Base-by-base conservation (phyloP, 1,140 invertebrate genomes). In the Idris sp. region DNA sequence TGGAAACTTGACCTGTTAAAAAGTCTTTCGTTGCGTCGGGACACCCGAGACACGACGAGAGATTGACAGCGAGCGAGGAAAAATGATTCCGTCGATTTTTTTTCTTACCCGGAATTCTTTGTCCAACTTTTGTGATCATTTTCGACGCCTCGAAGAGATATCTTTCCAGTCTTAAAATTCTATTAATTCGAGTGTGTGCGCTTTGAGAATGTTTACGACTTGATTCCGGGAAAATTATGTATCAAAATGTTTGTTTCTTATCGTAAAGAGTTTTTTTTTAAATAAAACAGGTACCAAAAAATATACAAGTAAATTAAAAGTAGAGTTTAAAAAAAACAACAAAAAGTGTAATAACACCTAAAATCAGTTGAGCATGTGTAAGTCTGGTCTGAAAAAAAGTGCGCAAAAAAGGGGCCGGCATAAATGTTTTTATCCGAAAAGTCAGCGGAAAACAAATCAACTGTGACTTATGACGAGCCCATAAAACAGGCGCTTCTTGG, bases 1-100 rank as follows among this genome's bases (percentile, higher is more conserved):
- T 44, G 51, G 77, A 79, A 79, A 79, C 74, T 79, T 65, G 77
- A 79, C 74, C 77, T 76, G 73, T 74, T 79, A 71, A 69, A 75
- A 79, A 79, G 69, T 76, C 64, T 44, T 76, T 71, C 58, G 61
- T 58, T 44, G 31, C 35, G 44, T 26, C 25, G 44, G 54, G 59
- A 58, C 61, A 76, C 67, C 67, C 28, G 58, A 59, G 59, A 56
- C 31, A 11, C 38, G 41, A 25, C 56, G 33, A 14, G 16, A 43
- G 35, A 62, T 59, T 62, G 73, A 69, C 65, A 76, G 54, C 59
- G 64, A 10, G 14, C 51, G 33, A 10, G 64, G 64, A 69, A 69
- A 69, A 69, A 59, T 30, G 73, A 75, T 69, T 69, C 51, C 58
- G 35, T 15, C 56, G 33, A 61, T 62, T 41, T 14, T 48, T 46